phyloP scores from a whole-genome alignment of 2,113 vertebrate genomes.

The Gnathonemus echidnorhynchus region DNA sequence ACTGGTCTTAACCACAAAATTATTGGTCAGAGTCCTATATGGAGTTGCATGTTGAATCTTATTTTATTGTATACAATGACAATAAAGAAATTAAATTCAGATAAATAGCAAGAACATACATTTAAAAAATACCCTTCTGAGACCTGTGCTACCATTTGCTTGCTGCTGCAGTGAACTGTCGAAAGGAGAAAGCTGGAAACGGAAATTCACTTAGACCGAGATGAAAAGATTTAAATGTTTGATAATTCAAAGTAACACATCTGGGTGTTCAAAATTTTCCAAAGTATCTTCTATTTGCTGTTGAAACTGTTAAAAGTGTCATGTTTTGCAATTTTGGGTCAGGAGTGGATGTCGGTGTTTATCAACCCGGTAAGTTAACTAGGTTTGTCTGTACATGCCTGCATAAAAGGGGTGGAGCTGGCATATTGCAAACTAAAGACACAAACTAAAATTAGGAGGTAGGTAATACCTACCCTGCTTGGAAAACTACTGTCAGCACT shows the following conservation, averaged over 20 bases:
- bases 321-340: background rate
- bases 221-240: background rate
- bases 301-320: background rate
- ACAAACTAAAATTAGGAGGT: background rate
- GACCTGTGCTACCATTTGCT: background rate
- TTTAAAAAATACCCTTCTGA: background rate
- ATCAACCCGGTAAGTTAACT: background rate
- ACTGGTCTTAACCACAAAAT: background rate
- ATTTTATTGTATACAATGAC: background rate
- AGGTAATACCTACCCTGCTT: background rate
- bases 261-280: background rate
- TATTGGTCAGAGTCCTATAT: background rate
- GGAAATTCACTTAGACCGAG: background rate
- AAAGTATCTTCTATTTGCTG: background rate
- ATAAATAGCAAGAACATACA: background rate
- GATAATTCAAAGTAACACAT: background rate
- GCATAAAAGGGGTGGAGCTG: background rate
- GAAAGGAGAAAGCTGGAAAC: background rate
- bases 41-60: background rate
- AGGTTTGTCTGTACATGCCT: background rate
- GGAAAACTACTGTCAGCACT: background rate
- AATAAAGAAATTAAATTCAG: background rate
- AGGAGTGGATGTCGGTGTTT: background rate
- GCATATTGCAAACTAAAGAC: background rate
- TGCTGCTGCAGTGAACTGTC: background rate